Conservation (phyloP, 2,888 invertebrate genomes). For the Hypercompe scribonia region DNA sequence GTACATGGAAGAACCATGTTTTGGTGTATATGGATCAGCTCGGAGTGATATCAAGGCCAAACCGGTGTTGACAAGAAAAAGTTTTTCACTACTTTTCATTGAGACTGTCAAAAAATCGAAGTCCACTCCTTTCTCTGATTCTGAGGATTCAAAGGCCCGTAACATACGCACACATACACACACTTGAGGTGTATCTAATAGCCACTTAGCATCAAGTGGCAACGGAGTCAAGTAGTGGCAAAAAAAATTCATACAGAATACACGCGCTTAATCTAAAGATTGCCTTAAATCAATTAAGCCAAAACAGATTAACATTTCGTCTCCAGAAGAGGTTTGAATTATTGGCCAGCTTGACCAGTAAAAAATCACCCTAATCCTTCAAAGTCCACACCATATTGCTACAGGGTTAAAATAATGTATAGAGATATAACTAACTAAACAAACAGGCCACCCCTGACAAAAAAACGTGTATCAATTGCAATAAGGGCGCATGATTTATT, state of each 20-base stretch:
- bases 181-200: no score
- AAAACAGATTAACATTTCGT: not conserved
- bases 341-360: not conserved
- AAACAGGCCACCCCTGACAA: slow-evolving; percentile 26
- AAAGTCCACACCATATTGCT: not conserved
- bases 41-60: no score
- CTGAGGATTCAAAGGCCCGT: no score
- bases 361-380: not conserved
- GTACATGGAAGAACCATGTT: no score
- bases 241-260: not conserved
- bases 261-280: not conserved
- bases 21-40: no score
- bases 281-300: no score
- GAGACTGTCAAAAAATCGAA: no score
- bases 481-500: slow-evolving; percentile 74
- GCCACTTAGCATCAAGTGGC: not conserved
- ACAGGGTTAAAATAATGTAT: slow-evolving; percentile 32
- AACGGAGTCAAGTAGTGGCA: no score
- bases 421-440: slow-evolving; percentile 46
- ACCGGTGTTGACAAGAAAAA: no score
- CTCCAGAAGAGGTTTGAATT: not conserved
- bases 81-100: no score
- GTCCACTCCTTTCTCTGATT: no score
- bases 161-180: no score
- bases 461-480: slow-evolving; percentile 69